Percentiles rank a stretch among this genome's conserved stretches.
Conservation (phyloP, 1,140 invertebrate species). For the Meloidogyne exigua region DNA sequence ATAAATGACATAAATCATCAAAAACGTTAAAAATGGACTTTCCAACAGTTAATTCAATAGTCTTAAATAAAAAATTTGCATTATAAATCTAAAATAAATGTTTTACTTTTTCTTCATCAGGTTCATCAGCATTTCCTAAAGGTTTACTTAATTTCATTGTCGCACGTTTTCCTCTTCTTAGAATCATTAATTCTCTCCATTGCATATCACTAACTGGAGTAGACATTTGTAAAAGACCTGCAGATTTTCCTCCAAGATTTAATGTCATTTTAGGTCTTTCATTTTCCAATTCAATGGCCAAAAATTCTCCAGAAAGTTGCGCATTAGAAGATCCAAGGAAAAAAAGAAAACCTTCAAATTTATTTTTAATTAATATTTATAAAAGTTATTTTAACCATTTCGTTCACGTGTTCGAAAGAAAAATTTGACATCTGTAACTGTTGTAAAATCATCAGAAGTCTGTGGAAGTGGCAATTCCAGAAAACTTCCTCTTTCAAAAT, state of each 20-base stretch:
- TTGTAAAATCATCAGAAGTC: slow-evolving; percentile 76
- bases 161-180: slow-evolving; percentile 78
- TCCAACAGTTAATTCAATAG: slow-evolving; percentile 69
- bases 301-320: slow-evolving; percentile 79
- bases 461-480: slow-evolving; percentile 81
- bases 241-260: slow-evolving; percentile 81
- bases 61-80: slow-evolving; percentile 5
- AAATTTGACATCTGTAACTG: slow-evolving; percentile 79
- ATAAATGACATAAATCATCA: slow-evolving; percentile 79
- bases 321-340: slow-evolving; percentile 67
- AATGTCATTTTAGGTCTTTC: slow-evolving; percentile 81
- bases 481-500: slow-evolving; percentile 77
- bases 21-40: slow-evolving; percentile 83
- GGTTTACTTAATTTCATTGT: slow-evolving; percentile 75
- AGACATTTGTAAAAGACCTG: slow-evolving; percentile 69
- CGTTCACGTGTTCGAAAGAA: slow-evolving; percentile 77
- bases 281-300: slow-evolving; percentile 83
- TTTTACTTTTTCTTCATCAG: slow-evolving; percentile 24
- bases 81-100: background rate
- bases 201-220: slow-evolving; percentile 71
- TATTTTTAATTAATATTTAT: slow-evolving; percentile 10
- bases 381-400: slow-evolving; percentile 32
- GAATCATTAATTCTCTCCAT: slow-evolving; percentile 86
- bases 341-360: slow-evolving; percentile 35
- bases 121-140: slow-evolving; percentile 42